Evolutionary conservation across 2,113 vertebrate genomes (phyloP).

Genomic region (Carettochelys insculpta): DNA sequence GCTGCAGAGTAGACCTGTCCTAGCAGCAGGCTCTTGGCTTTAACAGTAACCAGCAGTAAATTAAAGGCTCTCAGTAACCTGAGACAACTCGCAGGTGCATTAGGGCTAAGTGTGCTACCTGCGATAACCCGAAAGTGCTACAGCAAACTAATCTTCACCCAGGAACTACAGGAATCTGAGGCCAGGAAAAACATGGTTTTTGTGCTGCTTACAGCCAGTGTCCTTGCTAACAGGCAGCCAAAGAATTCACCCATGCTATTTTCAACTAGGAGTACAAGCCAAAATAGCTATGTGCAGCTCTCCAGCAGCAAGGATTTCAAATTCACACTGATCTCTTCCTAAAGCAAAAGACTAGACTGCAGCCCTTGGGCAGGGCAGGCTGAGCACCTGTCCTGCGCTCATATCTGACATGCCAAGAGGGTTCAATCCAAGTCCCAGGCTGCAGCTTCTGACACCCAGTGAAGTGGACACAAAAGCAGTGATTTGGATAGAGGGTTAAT

Average conservation of each 20-base stretch:
- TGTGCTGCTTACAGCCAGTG: too few relatives aligned
- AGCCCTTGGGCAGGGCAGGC: not conserved
- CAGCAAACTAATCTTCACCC: too few relatives aligned
- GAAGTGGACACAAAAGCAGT: not conserved
- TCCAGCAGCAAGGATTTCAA: fast-evolving
- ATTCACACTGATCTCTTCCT: not conserved
- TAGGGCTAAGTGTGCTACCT: not conserved
- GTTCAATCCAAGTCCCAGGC: not conserved
- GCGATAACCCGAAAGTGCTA: too few relatives aligned
- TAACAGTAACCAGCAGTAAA: not conserved
- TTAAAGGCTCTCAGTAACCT: not conserved
- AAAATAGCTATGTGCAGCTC: not conserved
- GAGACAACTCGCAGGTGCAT: not conserved
- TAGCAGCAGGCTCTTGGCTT: not conserved
- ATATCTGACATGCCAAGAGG: not conserved
- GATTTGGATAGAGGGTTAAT: not conserved
- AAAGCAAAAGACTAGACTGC: fast-evolving
- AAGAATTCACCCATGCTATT: not conserved
- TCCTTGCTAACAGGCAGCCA: fast-evolving
- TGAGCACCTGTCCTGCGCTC: fast-evolving
- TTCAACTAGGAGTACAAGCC: not conserved
- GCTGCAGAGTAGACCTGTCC: not conserved
- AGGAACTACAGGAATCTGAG: too few relatives aligned
- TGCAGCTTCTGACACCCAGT: fast-evolving
- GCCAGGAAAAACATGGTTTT: too few relatives aligned